These are phyloP conservation scores for Dascyllus trimaculatus DNA, from an alignment of 2,113 vertebrate species.

Conservation along the genomic window DNA sequence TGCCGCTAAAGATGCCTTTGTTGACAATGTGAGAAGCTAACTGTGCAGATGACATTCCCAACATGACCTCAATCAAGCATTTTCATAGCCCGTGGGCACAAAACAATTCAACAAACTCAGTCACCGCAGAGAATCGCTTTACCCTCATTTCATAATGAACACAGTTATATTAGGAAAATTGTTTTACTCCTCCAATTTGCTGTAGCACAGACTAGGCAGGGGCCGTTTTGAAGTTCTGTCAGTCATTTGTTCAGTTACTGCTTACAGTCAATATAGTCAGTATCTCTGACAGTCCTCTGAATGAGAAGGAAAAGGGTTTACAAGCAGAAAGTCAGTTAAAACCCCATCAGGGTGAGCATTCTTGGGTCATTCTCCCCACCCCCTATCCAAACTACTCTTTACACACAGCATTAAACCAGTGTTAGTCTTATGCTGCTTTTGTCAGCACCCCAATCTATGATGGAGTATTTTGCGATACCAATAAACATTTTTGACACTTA, in stretches of 20 bases:
- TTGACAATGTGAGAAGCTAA: conserved; percentile 70
- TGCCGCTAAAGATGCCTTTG: conserved; percentile 63
- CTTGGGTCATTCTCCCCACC: conserved; percentile 44
- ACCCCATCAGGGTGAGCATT: conserved; percentile 54
- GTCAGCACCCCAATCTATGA: conserved; percentile 3
- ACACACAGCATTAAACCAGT: conserved; percentile 22
- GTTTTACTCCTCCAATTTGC: conserved; percentile 39
- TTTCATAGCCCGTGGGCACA: conserved; percentile 65
- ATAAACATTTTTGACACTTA: not conserved
- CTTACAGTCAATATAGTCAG: conserved; percentile 18
- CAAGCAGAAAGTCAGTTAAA: conserved; percentile 49
- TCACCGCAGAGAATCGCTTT: conserved; percentile 60
- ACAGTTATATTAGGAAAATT: conserved; percentile 54
- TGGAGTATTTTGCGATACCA: not conserved
- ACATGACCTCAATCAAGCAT: conserved; percentile 76
- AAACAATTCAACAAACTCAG: conserved; percentile 64
- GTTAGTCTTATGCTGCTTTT: conserved; percentile 11
- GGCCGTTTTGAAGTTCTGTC: conserved; percentile 24
- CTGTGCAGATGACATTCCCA: conserved; percentile 67
- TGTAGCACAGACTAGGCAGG: conserved; percentile 3
- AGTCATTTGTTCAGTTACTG: conserved; percentile 46
- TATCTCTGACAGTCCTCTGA: conserved; percentile 17
- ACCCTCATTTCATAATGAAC: conserved; percentile 68
- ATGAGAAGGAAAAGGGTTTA: conserved; percentile 27
- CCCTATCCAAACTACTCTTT: conserved; percentile 17